phyloP scores from a whole-genome alignment of 2,113 vertebrate genomes.

The Apeltes quadracus region DNA sequence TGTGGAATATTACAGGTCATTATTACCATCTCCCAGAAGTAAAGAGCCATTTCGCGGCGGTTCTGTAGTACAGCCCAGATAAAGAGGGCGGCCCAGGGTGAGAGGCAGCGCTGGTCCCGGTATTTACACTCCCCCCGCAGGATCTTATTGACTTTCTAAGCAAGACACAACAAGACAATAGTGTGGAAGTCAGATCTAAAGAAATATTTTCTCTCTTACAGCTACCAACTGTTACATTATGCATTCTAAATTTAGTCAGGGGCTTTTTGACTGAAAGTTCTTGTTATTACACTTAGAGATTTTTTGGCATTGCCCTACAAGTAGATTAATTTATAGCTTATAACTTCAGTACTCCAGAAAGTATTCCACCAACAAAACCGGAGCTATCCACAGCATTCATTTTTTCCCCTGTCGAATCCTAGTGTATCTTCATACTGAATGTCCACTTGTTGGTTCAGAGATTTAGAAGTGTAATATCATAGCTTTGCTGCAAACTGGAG shows the following conservation, averaged over 20 bases:
- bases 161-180: background rate
- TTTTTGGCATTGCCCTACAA: background rate
- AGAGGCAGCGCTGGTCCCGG: constrained; percentile 42
- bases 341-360: background rate
- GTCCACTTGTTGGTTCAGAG: background rate
- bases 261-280: background rate
- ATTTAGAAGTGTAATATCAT: background rate
- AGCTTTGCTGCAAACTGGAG: background rate
- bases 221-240: background rate
- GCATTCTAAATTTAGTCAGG: background rate
- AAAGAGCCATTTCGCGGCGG: constrained; percentile 84
- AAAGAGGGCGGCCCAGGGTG: constrained; percentile 85
- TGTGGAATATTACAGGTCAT: background rate
- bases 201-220: background rate
- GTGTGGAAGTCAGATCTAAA: background rate
- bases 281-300: background rate
- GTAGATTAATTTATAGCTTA: background rate
- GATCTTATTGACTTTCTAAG: constrained; percentile 63
- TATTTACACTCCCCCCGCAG: constrained; percentile 33
- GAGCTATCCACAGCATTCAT: background rate
- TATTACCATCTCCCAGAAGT: constrained; percentile 91
- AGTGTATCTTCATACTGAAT: background rate
- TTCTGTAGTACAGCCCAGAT: constrained; percentile 88
- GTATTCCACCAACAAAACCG: background rate
- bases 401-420: background rate